Base-by-base conservation (phyloP, 2,113 vertebrate genomes). In the Sander lucioperca region DNA sequence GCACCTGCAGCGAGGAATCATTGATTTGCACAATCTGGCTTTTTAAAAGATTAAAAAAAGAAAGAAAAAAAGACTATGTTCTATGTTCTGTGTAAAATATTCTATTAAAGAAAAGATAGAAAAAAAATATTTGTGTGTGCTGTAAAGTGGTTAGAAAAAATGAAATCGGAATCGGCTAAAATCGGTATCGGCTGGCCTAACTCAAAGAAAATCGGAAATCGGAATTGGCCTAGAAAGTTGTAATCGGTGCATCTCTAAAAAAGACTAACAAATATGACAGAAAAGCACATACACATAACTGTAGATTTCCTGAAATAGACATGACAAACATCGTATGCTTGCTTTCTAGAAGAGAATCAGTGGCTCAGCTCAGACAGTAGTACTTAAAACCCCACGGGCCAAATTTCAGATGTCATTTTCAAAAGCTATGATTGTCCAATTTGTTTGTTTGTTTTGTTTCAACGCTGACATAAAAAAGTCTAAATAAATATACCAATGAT, bases 231-330 rank as follows among this genome's bases (percentile, higher is more conserved):
- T 25, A 25, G 25, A 25, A 25, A 25, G 25, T 25, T 25, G 25
- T 25, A 25, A 25, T 25, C 25, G 25, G 25, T 25, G 25, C 25
- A 25, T 25, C 25, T 25, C 25, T 25, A 25, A 43, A 48, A 5
- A 43, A 65, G 18, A 70, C 63, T 6, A 59, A 72, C 47, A 72
- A 51, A 86, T 45, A 50, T 23, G 59, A 47, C 21, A 68, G 10
- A 62, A 27, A 58, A 54, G 25, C 27, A 75, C 45, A 61, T 43
- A 48, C 25, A 72, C 57, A 72, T 75, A 59, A 66, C 70, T 84
- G 90, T 84, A 81, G 71, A 84, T 80, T 65, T 74, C 80, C 78
- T 74, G 67, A 87, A 91, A 91, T 86, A 87, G 72, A 89, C 54
- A 82, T 81, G 74, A 74, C 82, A 91, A 82, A 45, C 51, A 71